phyloP scores from a whole-genome alignment of 2,113 vertebrate genomes.

The Urocitellus parryii region DNA sequence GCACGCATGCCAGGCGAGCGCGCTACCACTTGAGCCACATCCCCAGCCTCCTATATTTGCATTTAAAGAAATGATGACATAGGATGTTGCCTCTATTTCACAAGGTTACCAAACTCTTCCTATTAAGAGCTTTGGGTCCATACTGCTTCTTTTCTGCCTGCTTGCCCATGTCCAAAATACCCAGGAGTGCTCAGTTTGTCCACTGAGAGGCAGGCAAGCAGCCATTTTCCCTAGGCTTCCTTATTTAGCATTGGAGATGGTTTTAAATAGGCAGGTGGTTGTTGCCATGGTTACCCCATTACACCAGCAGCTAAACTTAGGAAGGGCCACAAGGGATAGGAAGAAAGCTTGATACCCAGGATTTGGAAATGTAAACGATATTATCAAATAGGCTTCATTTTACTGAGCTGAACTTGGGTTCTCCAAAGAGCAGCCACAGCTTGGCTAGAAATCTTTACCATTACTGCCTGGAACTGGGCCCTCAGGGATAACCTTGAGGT shows the following conservation, averaged over 20 bases:
- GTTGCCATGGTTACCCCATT: slow-evolving; percentile 84
- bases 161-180: slow-evolving; percentile 1
- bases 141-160: background rate
- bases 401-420: slow-evolving; percentile 54
- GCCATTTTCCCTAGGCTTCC: slow-evolving; percentile 75
- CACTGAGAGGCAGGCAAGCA: slow-evolving; percentile 75
- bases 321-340: slow-evolving; percentile 81
- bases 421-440: slow-evolving; percentile 55
- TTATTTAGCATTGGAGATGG: slow-evolving; percentile 78
- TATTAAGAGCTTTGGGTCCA: background rate
- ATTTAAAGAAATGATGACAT: background rate
- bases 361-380: slow-evolving; percentile 79
- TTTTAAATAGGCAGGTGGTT: slow-evolving; percentile 84
- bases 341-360: slow-evolving; percentile 79
- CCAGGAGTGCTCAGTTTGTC: slow-evolving; percentile 61
- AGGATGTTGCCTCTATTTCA: background rate
- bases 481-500: background rate
- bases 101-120: background rate
- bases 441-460: slow-evolving; percentile 34
- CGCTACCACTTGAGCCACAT: too few species aligned
- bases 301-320: slow-evolving; percentile 82
- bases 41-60: background rate
- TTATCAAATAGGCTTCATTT: slow-evolving; percentile 73
- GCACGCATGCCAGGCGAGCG: too few species aligned
- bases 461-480: background rate